A percentile compares a stretch with the other conserved stretches of the same genome.
Conservation (phyloP, 2,113 vertebrate genomes). For the Prionailurus bengalensis region DNA sequence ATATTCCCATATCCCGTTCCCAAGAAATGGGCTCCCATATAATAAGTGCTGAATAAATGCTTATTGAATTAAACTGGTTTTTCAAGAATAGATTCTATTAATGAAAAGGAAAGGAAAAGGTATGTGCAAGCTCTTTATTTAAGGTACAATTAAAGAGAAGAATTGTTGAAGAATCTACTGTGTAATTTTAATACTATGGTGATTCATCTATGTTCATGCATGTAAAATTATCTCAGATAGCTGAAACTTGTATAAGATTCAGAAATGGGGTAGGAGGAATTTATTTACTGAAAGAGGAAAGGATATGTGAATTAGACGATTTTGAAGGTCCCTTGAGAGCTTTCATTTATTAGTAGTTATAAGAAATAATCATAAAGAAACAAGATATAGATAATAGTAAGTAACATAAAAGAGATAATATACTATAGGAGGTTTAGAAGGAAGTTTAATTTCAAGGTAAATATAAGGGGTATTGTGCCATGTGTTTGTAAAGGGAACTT, state of each 20-base stretch:
- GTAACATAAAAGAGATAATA: not conserved
- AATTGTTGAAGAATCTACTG: not conserved
- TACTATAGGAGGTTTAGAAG: not conserved
- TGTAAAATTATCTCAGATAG: not conserved
- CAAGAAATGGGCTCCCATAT: rapidly evolving
- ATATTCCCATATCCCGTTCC: not conserved
- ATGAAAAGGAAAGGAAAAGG: not conserved
- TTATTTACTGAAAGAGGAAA: not conserved
- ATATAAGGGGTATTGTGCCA: not conserved
- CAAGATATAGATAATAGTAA: not conserved
- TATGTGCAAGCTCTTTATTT: not conserved
- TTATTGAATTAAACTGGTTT: not conserved
- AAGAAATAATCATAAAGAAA: not conserved
- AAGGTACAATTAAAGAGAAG: not conserved
- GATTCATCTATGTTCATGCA: not conserved
- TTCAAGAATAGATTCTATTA: not conserved
- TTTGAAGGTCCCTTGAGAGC: not conserved
- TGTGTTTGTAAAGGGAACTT: conserved; percentile 34
- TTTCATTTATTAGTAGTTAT: not conserved
- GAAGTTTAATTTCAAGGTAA: not conserved
- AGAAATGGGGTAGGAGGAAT: not conserved
- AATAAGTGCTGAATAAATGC: not conserved
- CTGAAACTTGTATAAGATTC: conserved; percentile 6
- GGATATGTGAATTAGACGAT: not conserved
- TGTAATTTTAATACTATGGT: not conserved